Percentiles rank a stretch among this genome's conserved stretches.
phyloP scores from a whole-genome alignment of 2,888 invertebrate species.

The Drosophila ochracea region DNA sequence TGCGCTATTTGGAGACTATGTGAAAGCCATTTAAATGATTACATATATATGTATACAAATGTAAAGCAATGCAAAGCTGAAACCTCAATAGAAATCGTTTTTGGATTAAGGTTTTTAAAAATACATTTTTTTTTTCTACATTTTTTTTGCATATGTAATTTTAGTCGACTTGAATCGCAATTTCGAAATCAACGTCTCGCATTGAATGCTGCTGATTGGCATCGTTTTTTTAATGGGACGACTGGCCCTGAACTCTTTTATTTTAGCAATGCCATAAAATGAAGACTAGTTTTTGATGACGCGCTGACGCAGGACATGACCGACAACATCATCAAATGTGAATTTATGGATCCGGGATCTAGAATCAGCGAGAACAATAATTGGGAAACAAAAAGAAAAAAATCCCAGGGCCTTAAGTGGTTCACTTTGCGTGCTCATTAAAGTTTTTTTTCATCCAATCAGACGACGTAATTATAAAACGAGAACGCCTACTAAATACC shows the following conservation, averaged over 20 bases:
- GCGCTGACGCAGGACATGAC: conserved; percentile 24
- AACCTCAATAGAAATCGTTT: conserved; percentile 78
- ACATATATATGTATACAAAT: conserved; percentile 43
- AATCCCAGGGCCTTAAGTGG: conserved; percentile 20
- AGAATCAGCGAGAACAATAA: conserved; percentile 20
- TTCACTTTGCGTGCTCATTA: conserved; percentile 28
- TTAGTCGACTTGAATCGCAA: conserved; percentile 56
- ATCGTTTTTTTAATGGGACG: conserved; percentile 43
- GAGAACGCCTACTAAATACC: conserved; percentile 19
- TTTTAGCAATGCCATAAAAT: conserved; percentile 50
- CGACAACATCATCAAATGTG: conserved; percentile 30
- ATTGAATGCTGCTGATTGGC: conserved; percentile 32
- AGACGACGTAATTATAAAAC: conserved; percentile 46
- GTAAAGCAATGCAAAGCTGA: conserved; percentile 69
- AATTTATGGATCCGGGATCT: conserved; percentile 11
- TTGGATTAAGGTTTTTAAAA: conserved; percentile 29
- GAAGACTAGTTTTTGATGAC: conserved; percentile 59
- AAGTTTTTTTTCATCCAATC: conserved; percentile 41
- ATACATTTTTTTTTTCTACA: conserved; percentile 13
- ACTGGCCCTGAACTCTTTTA: conserved; percentile 73
- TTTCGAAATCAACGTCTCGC: conserved; percentile 54
- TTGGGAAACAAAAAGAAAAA: background rate
- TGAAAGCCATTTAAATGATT: conserved; percentile 75
- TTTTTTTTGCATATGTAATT: conserved; percentile 70
- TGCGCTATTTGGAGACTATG: conserved; percentile 48